Percentiles rank a stretch among this genome's conserved stretches.
Conservation (phyloP, 2,113 vertebrate genomes). For the human (Homo sapiens) region GRCh38 chr6:122674501-122675000, state of each 20-base stretch:
- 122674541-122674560: not conserved
- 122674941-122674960: not conserved
- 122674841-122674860: not conserved
- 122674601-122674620: not conserved
- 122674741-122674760: not conserved
- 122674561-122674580: not conserved
- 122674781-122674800: not conserved
- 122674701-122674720: not conserved
- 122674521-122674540: not conserved
- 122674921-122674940: not conserved
- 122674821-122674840: not conserved
- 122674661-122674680: not conserved
- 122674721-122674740: not conserved
- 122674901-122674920: conserved; percentile 9
- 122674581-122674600: not conserved
- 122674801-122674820: not conserved
- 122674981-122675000: not conserved
- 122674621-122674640: not conserved
- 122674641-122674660: not conserved
- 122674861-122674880: not conserved
- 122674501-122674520: not conserved
- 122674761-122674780: not conserved
- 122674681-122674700: not conserved
- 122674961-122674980: conserved; percentile 18
- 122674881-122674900: not conserved